phyloP scores from a whole-genome alignment of 2,113 vertebrate species.

The Daubentonia madagascariensis region DNA sequence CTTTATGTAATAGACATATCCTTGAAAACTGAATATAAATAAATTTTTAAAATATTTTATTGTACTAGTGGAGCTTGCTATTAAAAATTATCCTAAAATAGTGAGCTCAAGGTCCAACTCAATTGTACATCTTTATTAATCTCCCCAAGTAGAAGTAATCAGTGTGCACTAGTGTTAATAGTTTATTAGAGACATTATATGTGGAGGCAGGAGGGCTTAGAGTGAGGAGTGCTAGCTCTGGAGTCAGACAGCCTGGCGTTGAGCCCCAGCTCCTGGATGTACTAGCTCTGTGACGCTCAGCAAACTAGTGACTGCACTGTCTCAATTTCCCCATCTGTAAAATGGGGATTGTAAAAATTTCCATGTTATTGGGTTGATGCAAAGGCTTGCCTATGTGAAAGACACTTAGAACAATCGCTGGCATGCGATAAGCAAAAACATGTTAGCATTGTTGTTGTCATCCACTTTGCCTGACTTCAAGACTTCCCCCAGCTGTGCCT shows the following conservation, averaged over 20 bases:
- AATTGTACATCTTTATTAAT: background rate
- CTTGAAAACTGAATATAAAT: background rate
- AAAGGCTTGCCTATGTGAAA: background rate
- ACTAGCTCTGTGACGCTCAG: background rate
- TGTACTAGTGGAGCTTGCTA: background rate
- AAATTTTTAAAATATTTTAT: background rate
- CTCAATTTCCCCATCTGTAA: background rate
- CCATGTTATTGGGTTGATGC: background rate
- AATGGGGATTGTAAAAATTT: background rate
- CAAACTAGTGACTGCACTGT: too few relatives aligned
- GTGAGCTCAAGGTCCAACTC: background rate
- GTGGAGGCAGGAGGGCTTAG: background rate
- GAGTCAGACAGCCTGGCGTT: background rate
- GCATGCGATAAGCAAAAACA: accelerated
- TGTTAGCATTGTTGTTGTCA: accelerated
- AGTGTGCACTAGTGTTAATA: too few relatives aligned
- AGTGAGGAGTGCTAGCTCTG: accelerated
- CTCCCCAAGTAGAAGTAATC: background rate
- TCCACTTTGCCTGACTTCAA: too few relatives aligned
- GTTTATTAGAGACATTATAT: background rate
- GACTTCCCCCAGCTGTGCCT: background rate
- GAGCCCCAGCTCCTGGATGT: background rate
- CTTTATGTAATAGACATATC: background rate
- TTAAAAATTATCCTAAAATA: background rate
- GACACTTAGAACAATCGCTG: too few relatives aligned